phyloP scores from a whole-genome alignment of 2,113 vertebrate genomes.

The Gobiocypris rarus region DNA sequence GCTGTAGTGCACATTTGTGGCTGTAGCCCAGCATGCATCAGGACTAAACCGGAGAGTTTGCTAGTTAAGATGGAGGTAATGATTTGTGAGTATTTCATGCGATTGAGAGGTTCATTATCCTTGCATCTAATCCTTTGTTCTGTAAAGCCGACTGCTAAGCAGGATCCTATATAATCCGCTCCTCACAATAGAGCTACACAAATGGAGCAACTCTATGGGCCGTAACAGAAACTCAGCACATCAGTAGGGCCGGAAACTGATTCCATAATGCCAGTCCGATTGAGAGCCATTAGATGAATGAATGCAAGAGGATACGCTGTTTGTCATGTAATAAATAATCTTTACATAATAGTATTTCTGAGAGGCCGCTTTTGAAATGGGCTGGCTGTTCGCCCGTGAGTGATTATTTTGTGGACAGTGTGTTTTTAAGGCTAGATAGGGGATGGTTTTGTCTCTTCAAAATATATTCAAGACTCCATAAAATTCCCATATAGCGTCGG shows the following conservation, averaged over 20 bases:
- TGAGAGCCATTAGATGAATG: constrained; percentile 30
- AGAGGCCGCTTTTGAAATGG: constrained; percentile 11
- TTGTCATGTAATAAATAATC: constrained; percentile 21
- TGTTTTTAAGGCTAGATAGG: neutral
- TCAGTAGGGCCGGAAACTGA: neutral
- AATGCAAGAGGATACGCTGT: constrained; percentile 12
- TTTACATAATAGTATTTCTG: neutral
- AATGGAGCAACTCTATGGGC: constrained; percentile 18
- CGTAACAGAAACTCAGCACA: constrained; percentile 27
- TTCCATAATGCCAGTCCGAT: neutral
- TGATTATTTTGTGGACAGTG: neutral
- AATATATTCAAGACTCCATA: neutral
- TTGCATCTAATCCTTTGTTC: constrained; percentile 67
- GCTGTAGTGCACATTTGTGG: constrained; percentile 39
- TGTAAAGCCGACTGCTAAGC: constrained; percentile 66
- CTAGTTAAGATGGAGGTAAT: constrained; percentile 18
- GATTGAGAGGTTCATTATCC: constrained; percentile 61
- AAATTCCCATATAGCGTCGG: neutral
- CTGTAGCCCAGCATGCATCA: constrained; percentile 45
- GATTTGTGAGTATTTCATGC: constrained; percentile 1
- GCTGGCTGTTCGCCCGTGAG: neutral
- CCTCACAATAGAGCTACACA: constrained; percentile 46
- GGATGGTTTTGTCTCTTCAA: neutral
- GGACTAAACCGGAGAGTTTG: neutral
- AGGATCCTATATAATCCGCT: constrained; percentile 62